Percentiles rank a stretch among this genome's conserved stretches.
These are phyloP conservation scores for Ahaetulla prasina DNA, from an alignment of 2,113 vertebrate species.

Conservation along the genomic window DNA sequence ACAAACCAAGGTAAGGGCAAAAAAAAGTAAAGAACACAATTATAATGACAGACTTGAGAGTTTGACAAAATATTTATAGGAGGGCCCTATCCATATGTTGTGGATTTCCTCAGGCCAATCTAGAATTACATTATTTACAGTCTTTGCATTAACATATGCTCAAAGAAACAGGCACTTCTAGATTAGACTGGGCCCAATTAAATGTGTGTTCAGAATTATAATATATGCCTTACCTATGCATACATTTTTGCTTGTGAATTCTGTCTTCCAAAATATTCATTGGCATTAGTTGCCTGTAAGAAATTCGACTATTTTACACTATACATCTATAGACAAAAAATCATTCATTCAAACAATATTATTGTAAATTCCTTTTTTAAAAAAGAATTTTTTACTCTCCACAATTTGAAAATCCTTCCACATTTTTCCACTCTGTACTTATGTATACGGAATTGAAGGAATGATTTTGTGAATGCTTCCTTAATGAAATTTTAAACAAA, in stretches of 20 bases:
- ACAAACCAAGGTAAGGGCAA: neutral
- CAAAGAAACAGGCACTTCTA: conserved; percentile 26
- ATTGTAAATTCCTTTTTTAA: neutral
- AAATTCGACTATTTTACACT: conserved; percentile 8
- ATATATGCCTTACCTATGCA: neutral
- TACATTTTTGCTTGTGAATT: neutral
- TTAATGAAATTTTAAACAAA: neutral
- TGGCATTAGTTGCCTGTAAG: conserved; percentile 24
- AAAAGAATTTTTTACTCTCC: neutral
- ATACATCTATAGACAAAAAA: conserved; percentile 26
- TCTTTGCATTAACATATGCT: conserved; percentile 9
- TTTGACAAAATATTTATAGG: neutral
- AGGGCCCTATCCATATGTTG: neutral
- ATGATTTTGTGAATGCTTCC: neutral
- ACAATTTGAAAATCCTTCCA: neutral
- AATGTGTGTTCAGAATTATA: neutral
- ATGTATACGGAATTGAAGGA: neutral
- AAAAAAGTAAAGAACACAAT: neutral
- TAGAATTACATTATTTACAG: conserved; percentile 19
- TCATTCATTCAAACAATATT: conserved; percentile 31
- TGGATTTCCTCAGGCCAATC: neutral
- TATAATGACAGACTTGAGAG: neutral
- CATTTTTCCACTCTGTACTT: neutral
- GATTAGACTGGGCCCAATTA: neutral
- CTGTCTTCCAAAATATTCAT: conserved; percentile 29